Conservation (phyloP, 2,888 invertebrate species). For the Drosophila greeni region DNA sequence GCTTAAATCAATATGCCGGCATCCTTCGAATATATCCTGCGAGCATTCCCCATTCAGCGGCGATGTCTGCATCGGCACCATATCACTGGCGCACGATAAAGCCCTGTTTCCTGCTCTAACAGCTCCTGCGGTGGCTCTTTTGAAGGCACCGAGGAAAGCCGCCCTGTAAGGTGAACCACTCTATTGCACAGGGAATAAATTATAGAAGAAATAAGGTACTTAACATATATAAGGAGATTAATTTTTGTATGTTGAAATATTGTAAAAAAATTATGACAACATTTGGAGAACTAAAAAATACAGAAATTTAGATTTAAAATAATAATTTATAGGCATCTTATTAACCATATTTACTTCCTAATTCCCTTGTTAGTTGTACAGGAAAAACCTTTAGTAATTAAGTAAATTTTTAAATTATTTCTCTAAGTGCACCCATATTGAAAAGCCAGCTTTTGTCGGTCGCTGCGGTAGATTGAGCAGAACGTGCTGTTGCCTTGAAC, state of each 20-base stretch:
- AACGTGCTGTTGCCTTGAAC: conserved; percentile 3
- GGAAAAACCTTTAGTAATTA: background rate
- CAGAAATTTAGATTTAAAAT: background rate
- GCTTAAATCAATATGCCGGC: conserved; percentile 40
- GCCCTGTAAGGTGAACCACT: background rate
- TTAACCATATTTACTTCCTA: background rate
- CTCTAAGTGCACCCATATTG: background rate
- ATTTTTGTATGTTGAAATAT: too few relatives aligned
- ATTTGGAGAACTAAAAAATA: background rate
- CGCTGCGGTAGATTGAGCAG: conserved; percentile 18
- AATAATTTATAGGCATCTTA: background rate
- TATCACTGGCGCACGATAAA: conserved; percentile 4
- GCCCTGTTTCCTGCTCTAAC: conserved; percentile 24
- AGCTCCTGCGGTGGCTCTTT: conserved; percentile 19
- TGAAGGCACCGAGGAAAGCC: conserved; percentile 9
- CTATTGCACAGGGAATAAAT: background rate
- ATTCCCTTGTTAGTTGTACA: background rate
- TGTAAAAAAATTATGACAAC: too few relatives aligned
- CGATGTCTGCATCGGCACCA: conserved; percentile 7
- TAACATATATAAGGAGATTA: background rate
- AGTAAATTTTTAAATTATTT: background rate
- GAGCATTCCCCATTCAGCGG: background rate
- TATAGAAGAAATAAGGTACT: background rate
- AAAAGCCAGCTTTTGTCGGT: background rate
- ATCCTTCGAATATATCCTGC: conserved; percentile 17